Conservation (phyloP, 2,797 vertebrate genomes). For the Darevskia mixta region DNA sequence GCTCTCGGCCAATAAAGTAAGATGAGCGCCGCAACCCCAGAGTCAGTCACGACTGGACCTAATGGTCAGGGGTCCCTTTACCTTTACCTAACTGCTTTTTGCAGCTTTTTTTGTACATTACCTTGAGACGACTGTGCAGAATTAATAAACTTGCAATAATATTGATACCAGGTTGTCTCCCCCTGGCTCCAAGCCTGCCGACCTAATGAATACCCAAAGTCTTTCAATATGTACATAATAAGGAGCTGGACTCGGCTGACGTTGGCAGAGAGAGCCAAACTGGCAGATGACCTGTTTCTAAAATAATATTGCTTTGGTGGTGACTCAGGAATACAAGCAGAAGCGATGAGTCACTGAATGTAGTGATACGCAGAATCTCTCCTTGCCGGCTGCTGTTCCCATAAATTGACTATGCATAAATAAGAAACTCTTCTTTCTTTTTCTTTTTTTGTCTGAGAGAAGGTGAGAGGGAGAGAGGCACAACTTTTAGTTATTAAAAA, state of each 20-base stretch:
- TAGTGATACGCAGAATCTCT: too few relatives aligned
- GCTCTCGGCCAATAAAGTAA: too few relatives aligned
- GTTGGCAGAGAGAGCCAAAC: neutral
- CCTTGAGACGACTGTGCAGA: too few relatives aligned
- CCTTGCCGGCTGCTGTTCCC: neutral
- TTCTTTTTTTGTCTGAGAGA: neutral
- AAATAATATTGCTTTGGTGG: neutral
- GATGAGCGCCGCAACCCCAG: too few relatives aligned
- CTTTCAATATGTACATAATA: accelerated
- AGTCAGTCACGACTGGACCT: too few relatives aligned
- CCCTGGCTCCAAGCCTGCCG: neutral
- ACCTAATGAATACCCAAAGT: neutral
- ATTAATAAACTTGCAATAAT: too few relatives aligned
- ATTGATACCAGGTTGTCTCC: too few relatives aligned
- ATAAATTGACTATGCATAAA: neutral
- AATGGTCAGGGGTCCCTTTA: too few relatives aligned
- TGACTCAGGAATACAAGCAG: slow-evolving; percentile 20
- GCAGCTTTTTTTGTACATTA: too few relatives aligned
- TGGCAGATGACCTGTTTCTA: neutral
- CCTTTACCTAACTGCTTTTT: too few relatives aligned
- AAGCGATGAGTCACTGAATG: neutral
- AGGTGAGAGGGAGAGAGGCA: neutral
- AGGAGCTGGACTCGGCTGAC: neutral
- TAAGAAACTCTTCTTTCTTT: neutral
- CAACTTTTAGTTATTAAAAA: neutral